Conservation (phyloP, 2,797 vertebrate genomes). For the Gymnoscopelus microlampas region DNA sequence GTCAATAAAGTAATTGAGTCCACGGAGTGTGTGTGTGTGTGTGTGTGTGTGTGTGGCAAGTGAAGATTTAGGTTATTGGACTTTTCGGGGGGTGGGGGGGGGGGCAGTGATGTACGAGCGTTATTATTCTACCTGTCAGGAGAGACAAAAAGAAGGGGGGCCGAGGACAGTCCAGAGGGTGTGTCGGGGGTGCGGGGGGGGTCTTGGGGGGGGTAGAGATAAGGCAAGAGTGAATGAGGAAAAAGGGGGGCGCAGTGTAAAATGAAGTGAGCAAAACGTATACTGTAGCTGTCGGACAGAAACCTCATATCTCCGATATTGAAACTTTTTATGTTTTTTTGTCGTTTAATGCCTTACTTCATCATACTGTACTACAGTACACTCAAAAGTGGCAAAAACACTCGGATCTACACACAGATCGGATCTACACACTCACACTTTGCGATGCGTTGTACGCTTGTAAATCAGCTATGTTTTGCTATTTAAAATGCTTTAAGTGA, state of each 20-base stretch:
- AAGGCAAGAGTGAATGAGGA: neutral
- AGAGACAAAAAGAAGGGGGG: conserved; percentile 76
- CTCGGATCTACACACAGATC: no score
- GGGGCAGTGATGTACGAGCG: conserved; percentile 96
- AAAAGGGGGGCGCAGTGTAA: conserved; percentile 33
- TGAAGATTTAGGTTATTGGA: conserved; percentile 92
- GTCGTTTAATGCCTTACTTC: no score
- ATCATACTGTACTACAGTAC: no score
- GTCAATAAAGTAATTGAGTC: conserved; percentile 99
- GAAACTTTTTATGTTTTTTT: no score
- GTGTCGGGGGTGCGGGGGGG: conserved; percentile 51
- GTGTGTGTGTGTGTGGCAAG: conserved; percentile 91
- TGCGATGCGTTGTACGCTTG: no score
- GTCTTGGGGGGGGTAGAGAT: conserved; percentile 11
- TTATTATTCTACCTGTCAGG: conserved; percentile 99
- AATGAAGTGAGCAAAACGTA: conserved; percentile 39
- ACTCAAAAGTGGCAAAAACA: no score
- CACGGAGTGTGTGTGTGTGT: conserved; percentile 91
- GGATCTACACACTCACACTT: no score
- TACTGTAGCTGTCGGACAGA: no score
- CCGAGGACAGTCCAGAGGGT: conserved; percentile 74
- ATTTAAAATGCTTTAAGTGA: no score
- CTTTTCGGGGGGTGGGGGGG: conserved; percentile 49
- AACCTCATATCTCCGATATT: no score
- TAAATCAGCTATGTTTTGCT: no score